phyloP scores from a whole-genome alignment of 2,888 invertebrate genomes.

The Leptinotarsa juncta region DNA sequence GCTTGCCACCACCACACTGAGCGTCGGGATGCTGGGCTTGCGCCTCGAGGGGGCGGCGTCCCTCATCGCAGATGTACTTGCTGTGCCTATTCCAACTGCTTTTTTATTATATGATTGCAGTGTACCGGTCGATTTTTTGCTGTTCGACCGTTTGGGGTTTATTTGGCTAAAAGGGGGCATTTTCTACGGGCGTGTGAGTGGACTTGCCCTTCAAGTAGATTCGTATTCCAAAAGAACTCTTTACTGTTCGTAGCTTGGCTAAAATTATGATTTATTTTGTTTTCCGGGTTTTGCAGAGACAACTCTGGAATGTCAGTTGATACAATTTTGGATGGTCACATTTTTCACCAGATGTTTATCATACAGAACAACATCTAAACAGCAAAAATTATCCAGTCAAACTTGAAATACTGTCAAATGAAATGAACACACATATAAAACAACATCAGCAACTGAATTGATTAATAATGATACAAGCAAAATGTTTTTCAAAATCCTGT shows the following conservation, averaged over 20 bases:
- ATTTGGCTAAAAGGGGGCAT: slow-evolving; percentile 23
- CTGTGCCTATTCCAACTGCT: slow-evolving; percentile 45
- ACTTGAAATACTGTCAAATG: no score
- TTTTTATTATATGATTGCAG: slow-evolving; percentile 42
- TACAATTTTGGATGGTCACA: no score
- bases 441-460: no score
- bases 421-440: no score
- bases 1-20: slow-evolving; percentile 58
- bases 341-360: no score
- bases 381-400: no score
- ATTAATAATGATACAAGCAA: no score
- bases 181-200: not conserved
- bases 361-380: no score
- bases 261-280: not conserved
- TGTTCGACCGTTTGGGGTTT: slow-evolving; percentile 33
- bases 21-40: slow-evolving; percentile 59
- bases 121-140: slow-evolving; percentile 40
- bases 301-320: no score
- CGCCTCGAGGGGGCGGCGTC: slow-evolving; percentile 52
- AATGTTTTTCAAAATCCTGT: no score
- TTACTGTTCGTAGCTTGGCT: not conserved
- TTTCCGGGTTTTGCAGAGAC: no score
- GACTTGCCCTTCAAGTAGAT: not conserved
- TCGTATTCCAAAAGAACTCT: not conserved
- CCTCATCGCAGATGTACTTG: slow-evolving; percentile 41